Evolutionary conservation across 1,140 invertebrate species (phyloP), one percentile per base, ranked within the genome.

Genomic region (Drosophila miranda): DNA sequence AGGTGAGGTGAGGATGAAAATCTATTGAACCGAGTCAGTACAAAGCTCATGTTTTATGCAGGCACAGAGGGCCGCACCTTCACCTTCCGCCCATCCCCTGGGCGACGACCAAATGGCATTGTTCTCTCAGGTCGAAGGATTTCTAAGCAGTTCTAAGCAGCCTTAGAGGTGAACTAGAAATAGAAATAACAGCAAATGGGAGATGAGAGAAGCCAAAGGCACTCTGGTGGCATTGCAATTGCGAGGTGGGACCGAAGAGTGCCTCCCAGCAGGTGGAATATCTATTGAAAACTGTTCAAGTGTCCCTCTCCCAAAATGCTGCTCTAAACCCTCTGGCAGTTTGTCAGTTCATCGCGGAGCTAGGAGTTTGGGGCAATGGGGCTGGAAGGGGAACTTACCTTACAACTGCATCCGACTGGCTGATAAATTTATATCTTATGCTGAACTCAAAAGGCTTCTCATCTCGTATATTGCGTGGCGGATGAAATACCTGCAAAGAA

Each of bases 401-500:
- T 1, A 96, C 96, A 3, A 96, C 93, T 1, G 96, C 96, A 75
- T 96, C 95, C 55, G 93, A 92, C 16, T 93, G 92, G 7, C 94
- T 93, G 19, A 96, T 93, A 90, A 96, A 96, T 77, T 95, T 94
- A 91, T 96, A 97, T 19, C 96, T 93, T 60, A 97, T 92, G 19
- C 93, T 93, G 90, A 96, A 96, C 72, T 94, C 94, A 77, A 96
- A 96, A 2, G 95, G 94, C 38, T 94, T 93, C 1, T 92, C 91
- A 60, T 93, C 91, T 28, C 94, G 92, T 52, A 89, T 73, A 73
- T 90, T 89, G 16, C 92, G 80, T 41, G 93, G 93, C 11, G 94
- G 93, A 58, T 95, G 93, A 90, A 96, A 96, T 55, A 96, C 92
- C 60, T 93, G 81, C 11, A 73, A 66, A 52, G 16, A 13, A 13